A percentile compares a stretch with the other conserved stretches of the same genome.
These are phyloP conservation scores for Hesperophylax magnus DNA, from an alignment of 1,140 invertebrate genomes.

Conservation along the genomic window DNA sequence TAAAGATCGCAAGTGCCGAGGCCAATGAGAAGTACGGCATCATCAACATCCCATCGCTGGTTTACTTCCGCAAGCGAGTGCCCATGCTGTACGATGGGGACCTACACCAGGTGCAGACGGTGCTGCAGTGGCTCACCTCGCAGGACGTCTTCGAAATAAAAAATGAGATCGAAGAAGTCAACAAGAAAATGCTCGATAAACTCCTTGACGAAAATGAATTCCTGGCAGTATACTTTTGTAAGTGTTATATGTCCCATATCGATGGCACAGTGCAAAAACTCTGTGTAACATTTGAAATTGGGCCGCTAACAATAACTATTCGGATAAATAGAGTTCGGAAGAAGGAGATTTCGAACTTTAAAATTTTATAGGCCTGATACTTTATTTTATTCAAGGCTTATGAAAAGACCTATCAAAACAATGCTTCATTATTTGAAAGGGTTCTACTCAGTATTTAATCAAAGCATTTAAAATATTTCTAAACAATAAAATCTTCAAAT, in stretches of 20 bases:
- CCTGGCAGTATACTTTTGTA: conserved; percentile 95
- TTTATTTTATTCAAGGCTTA: too few species aligned
- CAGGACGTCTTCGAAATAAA: conserved; percentile 96
- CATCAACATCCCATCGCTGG: conserved; percentile 86
- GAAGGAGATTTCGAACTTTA: too few species aligned
- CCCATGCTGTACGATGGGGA: conserved; percentile 94
- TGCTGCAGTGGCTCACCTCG: conserved; percentile 91
- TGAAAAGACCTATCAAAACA: too few species aligned
- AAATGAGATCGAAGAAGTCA: conserved; percentile 97
- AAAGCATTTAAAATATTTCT: too few species aligned
- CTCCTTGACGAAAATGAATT: conserved; percentile 95
- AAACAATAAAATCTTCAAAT: too few species aligned
- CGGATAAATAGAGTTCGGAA: too few species aligned
- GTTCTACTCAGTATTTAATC: too few species aligned
- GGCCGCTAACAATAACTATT: too few species aligned
- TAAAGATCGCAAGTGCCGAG: conserved; percentile 90
- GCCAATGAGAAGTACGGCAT: conserved; percentile 87
- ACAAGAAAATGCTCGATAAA: conserved; percentile 95
- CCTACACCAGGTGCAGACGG: conserved; percentile 86
- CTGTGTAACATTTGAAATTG: too few species aligned
- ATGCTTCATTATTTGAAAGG: too few species aligned
- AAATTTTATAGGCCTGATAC: too few species aligned
- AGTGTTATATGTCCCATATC: conserved; percentile 64
- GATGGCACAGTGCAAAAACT: too few species aligned
- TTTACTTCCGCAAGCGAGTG: conserved; percentile 90